Base-by-base conservation (phyloP, 2,888 invertebrate species). In the Epinotia brunnichana region DNA sequence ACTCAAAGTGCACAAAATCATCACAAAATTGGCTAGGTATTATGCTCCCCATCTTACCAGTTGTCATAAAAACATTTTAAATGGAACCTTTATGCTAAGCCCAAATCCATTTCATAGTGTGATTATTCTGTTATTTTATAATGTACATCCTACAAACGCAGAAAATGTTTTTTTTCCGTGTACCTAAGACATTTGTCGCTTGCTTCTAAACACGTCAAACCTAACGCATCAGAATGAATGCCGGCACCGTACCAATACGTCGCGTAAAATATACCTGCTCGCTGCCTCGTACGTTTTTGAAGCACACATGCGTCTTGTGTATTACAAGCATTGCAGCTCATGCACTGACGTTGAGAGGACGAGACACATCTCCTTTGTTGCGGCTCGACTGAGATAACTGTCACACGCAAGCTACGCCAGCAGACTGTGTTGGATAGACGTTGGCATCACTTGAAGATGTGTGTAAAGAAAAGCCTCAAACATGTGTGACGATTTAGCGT, bases 311-410 rank as follows among this genome's bases (percentile, higher is more conserved):
- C 7, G 35, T 48, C 48, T 48, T 48, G 7, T 7, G 48, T 48
- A 48, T 44, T 44, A 5, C 44, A 44, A 15, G 15, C 44, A 63
- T 56, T 57, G 57, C 57, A 51, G 68, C 48, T 48, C 48, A 60
- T 60, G 44, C 44, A 61, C 19, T 60, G 60, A 60, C 60, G 44
- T 39, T 7, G 35, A 48, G 17, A 11, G 29, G 72, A 21, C 70
- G 75, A 7, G 48, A 75, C 77, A 77, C 72, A 70, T 73, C 74
- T 74, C 74, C 75, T 77, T 75, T 76, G 73, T 71, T 64, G 35
- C 35, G 35, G 48, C 39, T 19, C n/a, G n/a, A 5, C 51, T 19
- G 48, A 63, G 62, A 63, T 24, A 51, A 29, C 62, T 63, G 62
- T 51, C 62, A 51, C 24, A 29, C 51, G 51, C 62, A 19, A 53